A percentile compares a stretch with the other conserved stretches of the same genome.
These are phyloP conservation scores for Endotricha flammealis DNA, from an alignment of 2,888 invertebrate species.

Conservation along the genomic window DNA sequence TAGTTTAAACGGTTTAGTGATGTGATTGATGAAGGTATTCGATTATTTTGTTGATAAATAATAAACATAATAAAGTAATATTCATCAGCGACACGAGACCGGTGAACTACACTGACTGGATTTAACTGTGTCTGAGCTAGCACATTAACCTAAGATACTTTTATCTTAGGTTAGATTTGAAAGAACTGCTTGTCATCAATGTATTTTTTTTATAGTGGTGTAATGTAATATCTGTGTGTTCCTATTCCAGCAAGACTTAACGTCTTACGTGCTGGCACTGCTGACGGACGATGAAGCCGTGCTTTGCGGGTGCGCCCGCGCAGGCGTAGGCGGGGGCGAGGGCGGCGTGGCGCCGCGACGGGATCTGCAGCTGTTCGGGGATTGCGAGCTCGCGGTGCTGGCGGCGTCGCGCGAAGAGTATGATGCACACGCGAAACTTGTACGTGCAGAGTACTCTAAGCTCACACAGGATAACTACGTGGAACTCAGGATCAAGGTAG, in stretches of 20 bases:
- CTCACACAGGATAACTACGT: slow-evolving; percentile 47
- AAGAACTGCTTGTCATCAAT: too few species aligned
- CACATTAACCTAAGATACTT: too few species aligned
- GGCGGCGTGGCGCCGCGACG: slow-evolving; percentile 36
- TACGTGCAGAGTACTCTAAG: slow-evolving; percentile 57
- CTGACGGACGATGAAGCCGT: slow-evolving; percentile 62
- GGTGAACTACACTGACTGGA: too few species aligned
- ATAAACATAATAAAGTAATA: too few species aligned
- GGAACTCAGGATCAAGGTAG: slow-evolving; percentile 56
- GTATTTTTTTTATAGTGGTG: too few species aligned
- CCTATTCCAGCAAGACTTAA: slow-evolving; percentile 52
- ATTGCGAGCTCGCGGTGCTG: slow-evolving; percentile 64
- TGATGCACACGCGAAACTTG: slow-evolving; percentile 57
- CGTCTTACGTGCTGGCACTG: slow-evolving; percentile 58
- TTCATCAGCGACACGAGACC: too few species aligned
- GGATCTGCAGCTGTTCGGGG: slow-evolving; percentile 60
- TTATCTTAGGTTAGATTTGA: too few species aligned
- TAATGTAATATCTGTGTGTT: background rate
- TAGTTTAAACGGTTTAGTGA: too few species aligned
- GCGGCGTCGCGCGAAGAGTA: slow-evolving; percentile 54
- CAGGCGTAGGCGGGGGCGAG: slow-evolving; percentile 12
- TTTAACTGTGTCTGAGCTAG: too few species aligned
- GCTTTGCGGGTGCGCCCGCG: slow-evolving; percentile 41
- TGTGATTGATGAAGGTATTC: too few species aligned
- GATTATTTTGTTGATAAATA: too few species aligned